Evolutionary conservation across 1,140 invertebrate genomes (phyloP).

Genomic region (Musca domestica): DNA sequence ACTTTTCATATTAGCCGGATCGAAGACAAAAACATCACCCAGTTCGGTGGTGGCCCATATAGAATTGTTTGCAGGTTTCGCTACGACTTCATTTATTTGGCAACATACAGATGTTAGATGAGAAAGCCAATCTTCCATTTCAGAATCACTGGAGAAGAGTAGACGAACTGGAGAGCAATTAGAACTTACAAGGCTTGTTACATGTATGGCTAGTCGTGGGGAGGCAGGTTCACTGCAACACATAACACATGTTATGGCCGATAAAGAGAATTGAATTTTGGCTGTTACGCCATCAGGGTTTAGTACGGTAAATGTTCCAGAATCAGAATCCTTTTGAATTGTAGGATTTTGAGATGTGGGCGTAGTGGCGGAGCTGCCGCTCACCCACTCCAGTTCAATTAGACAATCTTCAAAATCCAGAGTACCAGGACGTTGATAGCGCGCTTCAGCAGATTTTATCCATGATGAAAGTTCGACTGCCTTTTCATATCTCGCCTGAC

Average conservation of each 20-base stretch:
- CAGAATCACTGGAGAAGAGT: slow-evolving; percentile 73
- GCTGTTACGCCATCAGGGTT: slow-evolving; percentile 71
- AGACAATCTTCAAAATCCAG: slow-evolving; percentile 68
- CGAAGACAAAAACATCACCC: slow-evolving; percentile 79
- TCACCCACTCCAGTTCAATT: slow-evolving; percentile 79
- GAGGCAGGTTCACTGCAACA: slow-evolving; percentile 74
- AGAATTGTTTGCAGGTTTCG: slow-evolving; percentile 66
- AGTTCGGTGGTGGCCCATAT: slow-evolving; percentile 76
- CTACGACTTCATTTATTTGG: slow-evolving; percentile 68
- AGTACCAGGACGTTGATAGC: slow-evolving; percentile 62
- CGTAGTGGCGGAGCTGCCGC: slow-evolving; percentile 25
- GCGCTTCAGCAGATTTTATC: slow-evolving; percentile 75
- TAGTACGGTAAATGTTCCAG: slow-evolving; percentile 73
- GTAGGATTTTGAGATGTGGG: slow-evolving; percentile 10
- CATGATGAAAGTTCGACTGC: slow-evolving; percentile 81
- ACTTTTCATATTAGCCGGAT: slow-evolving; percentile 58
- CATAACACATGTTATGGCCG: slow-evolving; percentile 71
- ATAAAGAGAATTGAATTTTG: slow-evolving; percentile 59
- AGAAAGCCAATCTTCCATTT: slow-evolving; percentile 84
- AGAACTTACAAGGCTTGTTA: slow-evolving; percentile 59
- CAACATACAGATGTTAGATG: slow-evolving; percentile 72
- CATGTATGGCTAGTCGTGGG: slow-evolving; percentile 70
- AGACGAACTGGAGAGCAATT: slow-evolving; percentile 62
- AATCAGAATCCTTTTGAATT: slow-evolving; percentile 57
- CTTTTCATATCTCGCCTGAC: slow-evolving; percentile 62